phyloP scores from a whole-genome alignment of 2,888 invertebrate species.

The Arge pagana region DNA sequence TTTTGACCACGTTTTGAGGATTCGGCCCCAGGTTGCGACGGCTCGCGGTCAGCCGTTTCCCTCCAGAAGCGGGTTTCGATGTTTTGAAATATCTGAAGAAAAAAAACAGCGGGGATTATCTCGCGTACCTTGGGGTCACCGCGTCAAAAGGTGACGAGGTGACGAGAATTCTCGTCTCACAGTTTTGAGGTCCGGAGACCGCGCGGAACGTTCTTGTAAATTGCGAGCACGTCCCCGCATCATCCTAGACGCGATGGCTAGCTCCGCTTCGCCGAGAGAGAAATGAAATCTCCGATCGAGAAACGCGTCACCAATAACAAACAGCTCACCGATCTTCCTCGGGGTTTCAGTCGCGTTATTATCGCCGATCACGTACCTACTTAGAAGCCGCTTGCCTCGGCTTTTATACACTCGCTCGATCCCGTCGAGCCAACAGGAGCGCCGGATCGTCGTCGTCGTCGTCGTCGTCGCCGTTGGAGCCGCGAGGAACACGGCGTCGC shows the following conservation, averaged over 20 bases:
- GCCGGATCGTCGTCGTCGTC: conserved; percentile 24
- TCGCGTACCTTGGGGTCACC: neutral
- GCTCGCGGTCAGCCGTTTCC: too few relatives aligned
- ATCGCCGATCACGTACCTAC: conserved; percentile 58
- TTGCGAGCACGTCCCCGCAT: too few relatives aligned
- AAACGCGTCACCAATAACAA: conserved; percentile 21
- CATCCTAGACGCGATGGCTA: too few relatives aligned
- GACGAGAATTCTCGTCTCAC: neutral
- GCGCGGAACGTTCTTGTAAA: neutral
- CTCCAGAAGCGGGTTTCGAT: too few relatives aligned
- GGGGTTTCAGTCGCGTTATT: conserved; percentile 47
- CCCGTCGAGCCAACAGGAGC: conserved; percentile 14
- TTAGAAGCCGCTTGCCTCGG: conserved; percentile 49
- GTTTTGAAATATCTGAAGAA: too few relatives aligned
- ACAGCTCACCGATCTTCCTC: conserved; percentile 16
- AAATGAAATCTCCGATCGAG: conserved; percentile 19
- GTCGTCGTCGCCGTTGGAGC: conserved; percentile 24
- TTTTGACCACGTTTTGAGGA: too few relatives aligned
- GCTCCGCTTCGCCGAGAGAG: conserved; percentile 11
- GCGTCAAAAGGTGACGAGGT: neutral
- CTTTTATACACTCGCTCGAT: conserved; percentile 39
- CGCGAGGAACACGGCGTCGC: conserved; percentile 2
- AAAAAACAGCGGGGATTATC: neutral
- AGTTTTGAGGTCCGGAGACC: neutral
- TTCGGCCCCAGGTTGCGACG: too few relatives aligned